These are phyloP conservation scores for Phengaris arion DNA, from an alignment of 2,888 invertebrate genomes.

Conservation along the genomic window DNA sequence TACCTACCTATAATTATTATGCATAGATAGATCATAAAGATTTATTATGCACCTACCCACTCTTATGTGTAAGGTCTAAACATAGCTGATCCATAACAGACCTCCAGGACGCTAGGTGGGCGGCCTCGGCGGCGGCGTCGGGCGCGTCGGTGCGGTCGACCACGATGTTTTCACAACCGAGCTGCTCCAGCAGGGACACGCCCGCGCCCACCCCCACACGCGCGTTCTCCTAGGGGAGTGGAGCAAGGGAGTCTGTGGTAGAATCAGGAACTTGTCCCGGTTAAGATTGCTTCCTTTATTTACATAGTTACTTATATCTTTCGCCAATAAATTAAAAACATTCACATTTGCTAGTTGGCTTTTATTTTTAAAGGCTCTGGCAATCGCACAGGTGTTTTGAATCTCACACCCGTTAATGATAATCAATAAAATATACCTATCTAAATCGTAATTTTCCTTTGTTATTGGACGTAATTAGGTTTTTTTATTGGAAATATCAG, in stretches of 20 bases:
- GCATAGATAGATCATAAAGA: too few relatives aligned
- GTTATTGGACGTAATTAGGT: not conserved
- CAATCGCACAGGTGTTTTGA: not conserved
- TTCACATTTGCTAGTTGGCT: too few relatives aligned
- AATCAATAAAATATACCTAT: not conserved
- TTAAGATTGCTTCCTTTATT: too few relatives aligned
- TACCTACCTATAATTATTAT: too few relatives aligned
- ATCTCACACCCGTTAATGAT: constrained; percentile 1
- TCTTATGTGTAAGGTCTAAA: too few relatives aligned
- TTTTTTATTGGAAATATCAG: not conserved
- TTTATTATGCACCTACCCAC: too few relatives aligned
- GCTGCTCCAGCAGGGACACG: constrained; percentile 48
- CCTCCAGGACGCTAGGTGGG: constrained; percentile 79
- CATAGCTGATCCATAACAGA: constrained; percentile 46
- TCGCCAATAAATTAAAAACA: too few relatives aligned
- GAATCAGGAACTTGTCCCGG: not conserved
- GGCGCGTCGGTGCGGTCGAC: constrained; percentile 80
- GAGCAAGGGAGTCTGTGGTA: not conserved
- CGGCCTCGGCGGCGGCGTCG: constrained; percentile 85
- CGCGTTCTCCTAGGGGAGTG: constrained; percentile 55
- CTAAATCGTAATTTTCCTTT: not conserved
- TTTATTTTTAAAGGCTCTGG: not conserved
- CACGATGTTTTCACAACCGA: constrained; percentile 48
- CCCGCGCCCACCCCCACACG: constrained; percentile 64
- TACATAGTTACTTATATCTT: too few relatives aligned